Evolutionary conservation across 2,797 vertebrate species (phyloP), one percentile per base, ranked within the genome.

Genomic region (Cirrhinus molitorella): DNA sequence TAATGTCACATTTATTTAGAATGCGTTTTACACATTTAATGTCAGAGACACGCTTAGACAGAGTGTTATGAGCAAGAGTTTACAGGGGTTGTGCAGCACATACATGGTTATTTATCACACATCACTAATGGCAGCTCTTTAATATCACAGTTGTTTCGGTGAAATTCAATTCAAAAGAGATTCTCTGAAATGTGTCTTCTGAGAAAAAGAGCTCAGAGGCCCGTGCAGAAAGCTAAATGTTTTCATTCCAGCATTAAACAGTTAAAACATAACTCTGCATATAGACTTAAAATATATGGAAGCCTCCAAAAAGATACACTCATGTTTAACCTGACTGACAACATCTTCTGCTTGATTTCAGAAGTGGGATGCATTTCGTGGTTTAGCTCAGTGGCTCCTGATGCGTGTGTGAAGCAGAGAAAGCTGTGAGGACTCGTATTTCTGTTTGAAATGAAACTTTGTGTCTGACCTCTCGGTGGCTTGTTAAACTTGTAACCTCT

Each of bases 401-500:
- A 21, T 53, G n/a, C 10, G n/a, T 57, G 10, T 59, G 2, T 59
- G 11, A 59, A 25, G n/a, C n/a, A 25, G 25, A 72, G 16, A 1
- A 17, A 16, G 2, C 17, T 49, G n/a, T 19, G 47, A 34, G 47
- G 17, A 55, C 6, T 23, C 59, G 53, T n/a, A 10, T 57, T 57
- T 75, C 23, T 0, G 1, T 75, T 43, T 59, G 51, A 23, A 59
- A 17, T 23, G 53, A 76, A 59, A 76, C 53, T 61, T 76, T 76
- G 31, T 28, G n/a, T 59, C 14, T 45, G 55, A 61, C 74, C 37
- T 76, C 55, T 43, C 5, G 25, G 55, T 45, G 55, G n/a, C 55
- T 76, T 76, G 34, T 45, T 76, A 43, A 76, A 61, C 73, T 77
- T 63, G 57, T 77, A 47, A 77, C 75, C 25, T 47, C 23, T 45